Base-by-base conservation (phyloP, 2,113 vertebrate genomes). In the Perccottus glenii region DNA sequence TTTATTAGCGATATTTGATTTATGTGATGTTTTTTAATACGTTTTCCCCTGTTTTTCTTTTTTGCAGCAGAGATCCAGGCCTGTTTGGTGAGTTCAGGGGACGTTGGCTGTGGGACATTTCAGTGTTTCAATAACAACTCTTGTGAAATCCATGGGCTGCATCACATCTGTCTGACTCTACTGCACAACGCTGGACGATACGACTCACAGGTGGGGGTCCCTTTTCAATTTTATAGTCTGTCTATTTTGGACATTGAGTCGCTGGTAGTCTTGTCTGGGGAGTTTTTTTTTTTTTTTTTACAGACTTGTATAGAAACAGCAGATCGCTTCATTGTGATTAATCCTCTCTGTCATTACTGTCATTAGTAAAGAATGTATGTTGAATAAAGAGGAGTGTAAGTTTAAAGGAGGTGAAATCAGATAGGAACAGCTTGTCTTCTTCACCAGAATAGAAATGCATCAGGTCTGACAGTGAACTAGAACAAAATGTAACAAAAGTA, bases 51-150 rank as follows among this genome's bases (percentile, higher is more conserved):
- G 33, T 67, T 4, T 66, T 4, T 55, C 5, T 67, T 2, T 47
- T 9, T 42, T 10, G 48, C 84, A 98, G 97, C 84, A 47, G 96
- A 95, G 70, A 96, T 99, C 64, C 96, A 99, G 89, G 94, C 95
- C 80, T 99, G 97, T 82, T 86, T 99, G 89, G 90, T 96, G 70
- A 94, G 84, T 33, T 94, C 96, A 36, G 96, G 95, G 3, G 96
- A 98, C 35, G 96, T 98, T 62, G 97, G 96, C 45, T 99, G 97
- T 45, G 96, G 94, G 43, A 95, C 94, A 60, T 98, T 99, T 73
- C 94, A 97, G 64, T 99, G 97, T 84, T 98, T 99, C 75, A 97
- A 93, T 88, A 98, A 98, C 91, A 97, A 95, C 90, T 97, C 96
- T 9, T 99, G 96, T 27, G 95, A 97, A 83, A 96, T 98, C 74